Base-by-base conservation (phyloP, 1,140 invertebrate genomes). In the Drosophila pachea region DNA sequence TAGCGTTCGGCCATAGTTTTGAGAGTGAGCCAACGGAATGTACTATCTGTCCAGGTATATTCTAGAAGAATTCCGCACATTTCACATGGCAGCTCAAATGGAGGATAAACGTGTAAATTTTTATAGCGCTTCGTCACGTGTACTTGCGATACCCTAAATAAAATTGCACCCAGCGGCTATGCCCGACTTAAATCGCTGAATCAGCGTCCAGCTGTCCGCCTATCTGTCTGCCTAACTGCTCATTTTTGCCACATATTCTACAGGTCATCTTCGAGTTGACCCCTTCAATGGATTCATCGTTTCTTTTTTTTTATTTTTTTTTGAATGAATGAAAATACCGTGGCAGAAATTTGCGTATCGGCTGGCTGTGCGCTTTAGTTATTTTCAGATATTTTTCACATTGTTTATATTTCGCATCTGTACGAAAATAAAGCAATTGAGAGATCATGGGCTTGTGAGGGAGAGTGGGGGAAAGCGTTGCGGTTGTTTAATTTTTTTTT, bases 271-370 rank as follows among this genome's bases (percentile, higher is more conserved):
- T 0, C 0, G 3, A 8, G 54, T 42, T 36, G 31, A 9, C 9
- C 36, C 11, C 8, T 4, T 42, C 4, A 0, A 43, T 11, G 5
- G 4, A 0, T 7, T 22, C 32, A n/a, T 33, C 35, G 5, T 32
- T 43, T 69, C 33, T 38, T 55, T 50, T 60, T 60, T 50, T 49
- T n/a, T n/a, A n/a, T n/a, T n/a, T n/a, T n/a, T n/a, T n/a, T n/a
- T n/a, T n/a, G n/a, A n/a, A n/a, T 70, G 68, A 71, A 70, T 71
- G 56, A 74, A 70, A 74, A 74, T 74, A 71, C 61, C 72, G 53
- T 71, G 68, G 52, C 67, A 69, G 67, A 53, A 56, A 62, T 68
- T 68, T 68, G 60, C 67, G 60, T 64, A 69, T 69, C 61, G 43
- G 61, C 61, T 64, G 60, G 67, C 32, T 70, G 72, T 22, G 22